Evolutionary conservation across 1,140 invertebrate species (phyloP), one percentile per base, ranked within the genome.

Genomic region (Drosophila sucinea): DNA sequence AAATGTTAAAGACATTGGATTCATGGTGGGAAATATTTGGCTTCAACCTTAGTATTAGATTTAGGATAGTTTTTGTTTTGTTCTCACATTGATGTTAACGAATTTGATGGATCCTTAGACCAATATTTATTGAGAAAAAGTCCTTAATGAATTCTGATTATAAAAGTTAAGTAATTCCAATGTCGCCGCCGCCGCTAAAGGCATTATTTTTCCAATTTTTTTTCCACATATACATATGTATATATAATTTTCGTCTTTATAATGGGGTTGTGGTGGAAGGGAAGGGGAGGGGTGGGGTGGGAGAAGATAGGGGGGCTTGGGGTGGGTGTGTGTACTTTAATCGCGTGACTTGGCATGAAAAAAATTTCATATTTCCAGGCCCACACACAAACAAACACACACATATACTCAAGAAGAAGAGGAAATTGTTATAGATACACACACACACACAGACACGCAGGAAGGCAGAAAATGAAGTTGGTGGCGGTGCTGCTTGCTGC

Each of bases 321-420:
- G 29, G 41, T 57, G 10, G 33, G 51, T 23, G 62, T 67, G 63
- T 55, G 61, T 51, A 76, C 73, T 77, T 77, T 63, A 84, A 77
- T 84, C 81, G 81, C 81, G 81, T 84, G 81, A 80, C 77, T 65
- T 61, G 69, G 60, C 66, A 62, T 67, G 60, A 79, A 77, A 83
- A 73, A 66, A 64, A 84, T 82, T 65, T 72, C 67, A 79, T 84
- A 83, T 80, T 79, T 84, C 73, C 66, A 73, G 81, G 76, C 76
- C 71, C 47, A 38, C 47, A 41, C 70, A 60, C 54, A 63, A 25
- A 35, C 25, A 40, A 6, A 35, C n/a, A 27, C 30, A 38, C 41
- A 17, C 32, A 29, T 1, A 47, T 27, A 47, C 29, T 32, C 57
- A 44, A 27, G 8, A 47, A 23, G 30, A 8, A 38, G n/a, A 63